Conservation (phyloP, 2,113 vertebrate genomes). For the Mirza zaza region DNA sequence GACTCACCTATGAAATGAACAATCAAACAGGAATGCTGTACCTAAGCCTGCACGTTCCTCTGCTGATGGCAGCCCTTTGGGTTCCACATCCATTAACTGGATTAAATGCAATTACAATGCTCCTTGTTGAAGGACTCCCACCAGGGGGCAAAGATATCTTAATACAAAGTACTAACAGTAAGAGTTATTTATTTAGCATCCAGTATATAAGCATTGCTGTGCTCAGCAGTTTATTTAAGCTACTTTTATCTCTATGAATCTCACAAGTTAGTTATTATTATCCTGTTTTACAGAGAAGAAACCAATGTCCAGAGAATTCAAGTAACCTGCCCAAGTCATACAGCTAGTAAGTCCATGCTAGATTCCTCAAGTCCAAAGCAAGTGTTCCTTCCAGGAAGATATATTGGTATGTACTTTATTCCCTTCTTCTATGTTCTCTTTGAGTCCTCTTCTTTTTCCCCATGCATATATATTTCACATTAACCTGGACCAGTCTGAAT, state of each 20-base stretch:
- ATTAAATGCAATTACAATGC: neutral
- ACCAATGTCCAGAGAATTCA: neutral
- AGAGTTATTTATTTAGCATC: constrained; percentile 8
- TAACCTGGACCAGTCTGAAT: neutral
- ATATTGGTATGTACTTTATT: neutral
- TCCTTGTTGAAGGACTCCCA: neutral
- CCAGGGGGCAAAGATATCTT: neutral
- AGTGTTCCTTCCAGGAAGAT: neutral
- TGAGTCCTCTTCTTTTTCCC: neutral
- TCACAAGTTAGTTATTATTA: neutral
- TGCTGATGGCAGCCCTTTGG: neutral
- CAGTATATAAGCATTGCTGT: neutral
- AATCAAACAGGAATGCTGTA: constrained; percentile 35
- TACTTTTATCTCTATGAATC: neutral
- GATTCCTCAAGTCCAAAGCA: neutral
- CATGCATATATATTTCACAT: neutral
- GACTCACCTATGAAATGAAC: neutral
- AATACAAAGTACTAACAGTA: constrained; percentile 19
- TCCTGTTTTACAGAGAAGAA: neutral
- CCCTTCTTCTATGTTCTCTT: neutral
- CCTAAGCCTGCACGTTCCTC: neutral
- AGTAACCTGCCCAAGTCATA: neutral
- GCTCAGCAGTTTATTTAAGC: neutral
- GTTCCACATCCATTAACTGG: neutral
- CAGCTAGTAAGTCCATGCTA: neutral